Conservation (phyloP, 1,140 invertebrate genomes). For the Lepeophtheirus salmonis region DNA sequence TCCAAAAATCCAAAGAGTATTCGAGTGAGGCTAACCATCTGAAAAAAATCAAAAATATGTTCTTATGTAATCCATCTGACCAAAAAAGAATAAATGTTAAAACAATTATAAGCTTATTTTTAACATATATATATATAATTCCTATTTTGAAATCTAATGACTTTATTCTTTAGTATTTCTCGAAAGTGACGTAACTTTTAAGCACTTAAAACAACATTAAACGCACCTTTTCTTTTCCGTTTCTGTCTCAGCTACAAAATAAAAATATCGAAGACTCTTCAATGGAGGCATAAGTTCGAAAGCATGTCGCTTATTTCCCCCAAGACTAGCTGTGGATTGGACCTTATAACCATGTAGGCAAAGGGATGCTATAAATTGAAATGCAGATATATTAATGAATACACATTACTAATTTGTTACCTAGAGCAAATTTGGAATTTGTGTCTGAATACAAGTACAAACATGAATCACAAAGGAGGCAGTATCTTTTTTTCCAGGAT, state of each 20-base stretch:
- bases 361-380: conserved; percentile 43
- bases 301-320: conserved; percentile 55
- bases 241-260: conserved; percentile 79
- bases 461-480: conserved; percentile 83
- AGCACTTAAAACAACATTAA: not conserved
- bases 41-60: conserved; percentile 30
- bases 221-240: conserved; percentile 76
- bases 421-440: conserved; percentile 49
- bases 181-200: not conserved
- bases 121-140: too few relatives aligned
- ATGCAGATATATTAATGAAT: not conserved
- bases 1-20: conserved; percentile 88
- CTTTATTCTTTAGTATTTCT: not conserved
- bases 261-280: conserved; percentile 62
- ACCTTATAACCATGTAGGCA: conserved; percentile 86
- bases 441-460: conserved; percentile 80
- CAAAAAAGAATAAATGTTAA: too few relatives aligned
- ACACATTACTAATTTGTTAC: not conserved
- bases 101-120: too few relatives aligned
- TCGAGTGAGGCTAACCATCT: conserved; percentile 85
- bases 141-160: conserved; percentile 9
- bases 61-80: too few relatives aligned
- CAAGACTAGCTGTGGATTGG: conserved; percentile 39
- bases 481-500: conserved; percentile 74
- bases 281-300: conserved; percentile 79